Conservation (phyloP, 2,888 invertebrate genomes). For the Prosapia bicincta region DNA sequence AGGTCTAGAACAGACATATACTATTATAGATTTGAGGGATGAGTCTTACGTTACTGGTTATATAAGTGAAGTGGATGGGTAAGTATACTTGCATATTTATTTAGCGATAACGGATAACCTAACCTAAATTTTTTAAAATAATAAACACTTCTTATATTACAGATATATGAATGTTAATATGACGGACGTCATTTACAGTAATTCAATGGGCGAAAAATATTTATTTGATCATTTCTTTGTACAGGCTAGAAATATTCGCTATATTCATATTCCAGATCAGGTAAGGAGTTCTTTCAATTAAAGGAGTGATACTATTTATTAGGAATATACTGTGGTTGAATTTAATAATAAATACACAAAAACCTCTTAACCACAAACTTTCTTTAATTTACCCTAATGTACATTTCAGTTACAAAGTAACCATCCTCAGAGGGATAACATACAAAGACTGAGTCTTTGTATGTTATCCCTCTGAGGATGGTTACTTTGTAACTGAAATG, state of each 20-base stretch:
- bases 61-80: constrained; percentile 26
- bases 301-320: too few relatives aligned
- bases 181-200: constrained; percentile 15
- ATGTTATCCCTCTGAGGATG: too few relatives aligned
- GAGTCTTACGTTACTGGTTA: constrained; percentile 20
- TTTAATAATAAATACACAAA: too few relatives aligned
- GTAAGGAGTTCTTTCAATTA: too few relatives aligned
- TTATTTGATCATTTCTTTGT: constrained; percentile 20
- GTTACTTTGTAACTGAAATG: too few relatives aligned
- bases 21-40: constrained; percentile 24
- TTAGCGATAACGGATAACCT: not conserved
- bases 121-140: too few relatives aligned
- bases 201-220: constrained; percentile 10
- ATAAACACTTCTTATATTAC: not conserved
- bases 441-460: too few relatives aligned
- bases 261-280: constrained; percentile 25
- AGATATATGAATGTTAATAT: constrained; percentile 25
- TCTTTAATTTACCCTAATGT: too few relatives aligned
- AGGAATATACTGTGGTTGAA: too few relatives aligned
- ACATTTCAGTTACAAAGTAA: too few relatives aligned
- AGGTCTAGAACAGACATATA: constrained; percentile 16
- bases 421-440: too few relatives aligned
- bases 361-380: too few relatives aligned
- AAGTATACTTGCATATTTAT: not conserved
- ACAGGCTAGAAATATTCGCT: constrained; percentile 21